Evolutionary conservation across 2,888 invertebrate species (phyloP).

Genomic region (Didymodactylos carnosus): DNA sequence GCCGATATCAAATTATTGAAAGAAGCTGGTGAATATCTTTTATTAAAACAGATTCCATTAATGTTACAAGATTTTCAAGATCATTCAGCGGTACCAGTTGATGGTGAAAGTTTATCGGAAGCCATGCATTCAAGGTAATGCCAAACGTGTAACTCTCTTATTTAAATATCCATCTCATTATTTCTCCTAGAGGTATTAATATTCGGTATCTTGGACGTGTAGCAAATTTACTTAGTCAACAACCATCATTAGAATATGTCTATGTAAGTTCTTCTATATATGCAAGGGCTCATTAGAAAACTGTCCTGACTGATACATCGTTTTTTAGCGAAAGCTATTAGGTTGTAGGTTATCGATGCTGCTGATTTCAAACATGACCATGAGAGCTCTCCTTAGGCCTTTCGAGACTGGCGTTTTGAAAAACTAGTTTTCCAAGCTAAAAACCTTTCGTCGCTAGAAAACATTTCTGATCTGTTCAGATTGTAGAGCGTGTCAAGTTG

Average conservation of each 20-base stretch:
- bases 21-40: constrained; percentile 81
- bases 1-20: constrained; percentile 72
- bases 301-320: too few species aligned
- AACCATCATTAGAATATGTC: background rate
- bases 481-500: too few species aligned
- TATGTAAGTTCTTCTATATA: background rate
- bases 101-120: constrained; percentile 73
- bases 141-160: background rate
- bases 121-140: constrained; percentile 55
- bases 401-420: too few species aligned
- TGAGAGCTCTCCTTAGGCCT: too few species aligned
- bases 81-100: constrained; percentile 78
- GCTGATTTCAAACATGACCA: too few species aligned
- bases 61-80: constrained; percentile 56
- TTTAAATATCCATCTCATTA: background rate
- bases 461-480: too few species aligned
- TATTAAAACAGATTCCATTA: constrained; percentile 72
- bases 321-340: constrained; percentile 32
- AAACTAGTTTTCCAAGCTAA: too few species aligned
- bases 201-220: constrained; percentile 86
- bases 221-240: constrained; percentile 32
- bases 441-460: too few species aligned
- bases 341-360: too few species aligned
- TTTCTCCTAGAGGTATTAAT: constrained; percentile 55
- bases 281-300: too few species aligned